These are phyloP conservation scores for Trichomycterus rosablanca DNA, from an alignment of 2,113 vertebrate genomes.

Conservation along the genomic window DNA sequence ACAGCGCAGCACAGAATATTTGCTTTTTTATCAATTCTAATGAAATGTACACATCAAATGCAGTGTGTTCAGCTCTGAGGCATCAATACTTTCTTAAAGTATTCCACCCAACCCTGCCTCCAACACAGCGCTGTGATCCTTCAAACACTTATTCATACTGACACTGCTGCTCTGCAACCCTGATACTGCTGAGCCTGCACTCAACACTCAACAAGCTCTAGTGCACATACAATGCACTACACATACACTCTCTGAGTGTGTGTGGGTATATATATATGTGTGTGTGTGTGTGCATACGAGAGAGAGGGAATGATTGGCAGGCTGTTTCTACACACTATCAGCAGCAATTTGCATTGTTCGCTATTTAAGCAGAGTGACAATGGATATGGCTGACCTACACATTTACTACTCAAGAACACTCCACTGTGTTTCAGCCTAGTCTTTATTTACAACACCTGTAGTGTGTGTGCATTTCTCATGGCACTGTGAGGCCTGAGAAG, in stretches of 20 bases:
- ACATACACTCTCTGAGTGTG: neutral
- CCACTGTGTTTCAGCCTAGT: too few species aligned
- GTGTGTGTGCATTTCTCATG: too few species aligned
- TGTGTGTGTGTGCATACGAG: too few species aligned
- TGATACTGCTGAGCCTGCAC: conserved; percentile 22
- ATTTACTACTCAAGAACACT: neutral
- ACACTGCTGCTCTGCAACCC: conserved; percentile 1
- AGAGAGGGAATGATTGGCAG: conserved; percentile 11
- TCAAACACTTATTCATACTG: conserved; percentile 11
- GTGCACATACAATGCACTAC: neutral
- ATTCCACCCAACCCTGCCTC: conserved; percentile 1
- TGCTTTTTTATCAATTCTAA: conserved; percentile 18
- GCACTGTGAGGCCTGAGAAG: too few species aligned
- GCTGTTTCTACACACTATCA: conserved; percentile 3
- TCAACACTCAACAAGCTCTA: neutral
- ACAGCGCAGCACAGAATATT: conserved; percentile 1
- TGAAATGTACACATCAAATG: conserved; percentile 8
- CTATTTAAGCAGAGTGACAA: neutral
- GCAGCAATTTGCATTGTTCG: conserved; percentile 12
- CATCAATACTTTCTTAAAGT: conserved; percentile 5
- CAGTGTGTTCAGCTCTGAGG: neutral
- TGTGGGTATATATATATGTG: neutral
- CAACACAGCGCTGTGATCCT: conserved; percentile 17
- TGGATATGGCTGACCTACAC: neutral
- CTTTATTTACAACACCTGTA: too few species aligned